Percentiles rank a stretch among this genome's conserved stretches.
Conservation (phyloP, 1,140 invertebrate genomes). For the Frieseomelitta varia region DNA sequence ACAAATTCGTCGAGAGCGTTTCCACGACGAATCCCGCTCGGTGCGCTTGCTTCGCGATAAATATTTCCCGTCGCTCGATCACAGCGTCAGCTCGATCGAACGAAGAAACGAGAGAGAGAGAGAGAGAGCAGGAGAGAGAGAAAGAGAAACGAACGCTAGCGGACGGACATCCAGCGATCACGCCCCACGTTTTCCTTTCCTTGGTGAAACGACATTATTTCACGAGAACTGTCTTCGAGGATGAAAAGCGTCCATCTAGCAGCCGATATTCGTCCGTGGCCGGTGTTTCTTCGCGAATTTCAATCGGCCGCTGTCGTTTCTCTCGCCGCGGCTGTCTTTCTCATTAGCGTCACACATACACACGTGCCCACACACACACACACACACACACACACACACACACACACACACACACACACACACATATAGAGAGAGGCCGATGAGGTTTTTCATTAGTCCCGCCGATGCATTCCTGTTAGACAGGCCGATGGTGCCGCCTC, state of each 20-base stretch:
- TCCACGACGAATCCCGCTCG: background rate
- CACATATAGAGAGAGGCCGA: no score
- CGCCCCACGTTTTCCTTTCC: background rate
- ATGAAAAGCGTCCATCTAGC: slow-evolving; percentile 43
- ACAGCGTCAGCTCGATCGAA: slow-evolving; percentile 36
- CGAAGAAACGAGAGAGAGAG: background rate
- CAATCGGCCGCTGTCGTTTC: slow-evolving; percentile 64
- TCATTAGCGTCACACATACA: slow-evolving; percentile 72
- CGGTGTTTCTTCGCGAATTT: slow-evolving; percentile 66
- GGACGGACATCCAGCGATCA: background rate
- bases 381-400: no score
- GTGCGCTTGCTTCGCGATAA: slow-evolving; percentile 30
- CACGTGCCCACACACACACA: no score
- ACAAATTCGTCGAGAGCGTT: slow-evolving; percentile 22
- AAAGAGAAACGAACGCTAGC: no score
- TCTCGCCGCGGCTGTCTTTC: slow-evolving; percentile 60
- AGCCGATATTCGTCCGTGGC: slow-evolving; percentile 54
- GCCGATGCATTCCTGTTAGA: slow-evolving; percentile 76
- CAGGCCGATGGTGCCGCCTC: slow-evolving; percentile 61
- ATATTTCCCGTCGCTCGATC: slow-evolving; percentile 44
- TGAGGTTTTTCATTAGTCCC: slow-evolving; percentile 78
- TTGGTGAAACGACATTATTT: slow-evolving; percentile 12
- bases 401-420: fast-evolving
- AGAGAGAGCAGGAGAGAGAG: no score
- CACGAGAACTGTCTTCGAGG: slow-evolving; percentile 53